These are phyloP conservation scores for Mesorhabditis spiculigera DNA, from an alignment of 2,888 invertebrate species.

Conservation along the genomic window DNA sequence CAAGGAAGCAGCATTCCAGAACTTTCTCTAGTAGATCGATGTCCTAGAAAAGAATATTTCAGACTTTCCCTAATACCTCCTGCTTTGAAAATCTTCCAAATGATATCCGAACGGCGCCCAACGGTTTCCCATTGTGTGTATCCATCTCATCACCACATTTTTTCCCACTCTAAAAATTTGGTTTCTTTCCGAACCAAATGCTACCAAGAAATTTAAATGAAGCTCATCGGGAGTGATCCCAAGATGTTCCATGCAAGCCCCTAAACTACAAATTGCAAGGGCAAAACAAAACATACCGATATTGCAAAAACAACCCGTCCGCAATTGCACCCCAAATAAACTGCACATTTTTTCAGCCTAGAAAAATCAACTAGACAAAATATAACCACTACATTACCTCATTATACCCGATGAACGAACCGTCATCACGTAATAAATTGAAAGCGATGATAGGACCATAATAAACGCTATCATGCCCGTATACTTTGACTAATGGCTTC, in stretches of 20 bases:
- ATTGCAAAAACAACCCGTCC: constrained; percentile 95
- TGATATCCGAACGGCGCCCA: constrained; percentile 85
- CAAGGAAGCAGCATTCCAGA: constrained; percentile 48
- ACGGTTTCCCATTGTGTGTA: constrained; percentile 72
- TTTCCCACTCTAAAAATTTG: constrained; percentile 60
- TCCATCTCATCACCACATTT: constrained; percentile 52
- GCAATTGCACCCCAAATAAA: constrained; percentile 77
- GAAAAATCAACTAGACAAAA: constrained; percentile 7
- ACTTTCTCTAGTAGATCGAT: constrained; percentile 34
- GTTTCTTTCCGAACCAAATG: background rate
- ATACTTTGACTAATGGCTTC: constrained; percentile 23
- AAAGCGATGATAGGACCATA: constrained; percentile 88
- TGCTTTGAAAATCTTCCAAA: constrained; percentile 78
- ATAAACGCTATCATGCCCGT: constrained; percentile 17
- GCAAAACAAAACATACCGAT: constrained; percentile 67
- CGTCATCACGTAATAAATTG: constrained; percentile 76
- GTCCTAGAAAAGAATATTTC: constrained; percentile 77
- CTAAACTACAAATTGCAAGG: constrained; percentile 59
- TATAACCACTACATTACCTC: constrained; percentile 68
- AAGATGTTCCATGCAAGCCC: constrained; percentile 62
- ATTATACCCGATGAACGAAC: constrained; percentile 79
- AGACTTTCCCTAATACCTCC: constrained; percentile 58
- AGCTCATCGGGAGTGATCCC: constrained; percentile 28
- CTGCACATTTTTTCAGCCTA: constrained; percentile 84
- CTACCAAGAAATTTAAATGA: constrained; percentile 17